Percentiles rank a stretch among this genome's conserved stretches.
Conservation (phyloP, 2,113 vertebrate genomes). For the Nerophis lumbriciformis region DNA sequence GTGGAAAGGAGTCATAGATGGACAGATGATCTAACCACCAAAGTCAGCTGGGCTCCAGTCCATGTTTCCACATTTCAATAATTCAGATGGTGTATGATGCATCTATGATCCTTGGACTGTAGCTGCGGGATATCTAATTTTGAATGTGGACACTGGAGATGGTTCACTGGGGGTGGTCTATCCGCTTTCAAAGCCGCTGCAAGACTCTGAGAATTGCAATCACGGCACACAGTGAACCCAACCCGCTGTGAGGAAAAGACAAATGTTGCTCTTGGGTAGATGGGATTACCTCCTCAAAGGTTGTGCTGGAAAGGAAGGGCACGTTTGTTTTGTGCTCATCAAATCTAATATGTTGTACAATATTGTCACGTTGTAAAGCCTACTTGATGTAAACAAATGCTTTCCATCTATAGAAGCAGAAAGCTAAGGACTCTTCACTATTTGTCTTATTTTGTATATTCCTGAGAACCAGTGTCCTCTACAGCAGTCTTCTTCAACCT, state of each 20-base stretch:
- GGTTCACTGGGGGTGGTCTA: constrained; percentile 29
- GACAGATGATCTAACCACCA: constrained; percentile 28
- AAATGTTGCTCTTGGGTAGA: constrained; percentile 33
- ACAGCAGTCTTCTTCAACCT: too few species aligned
- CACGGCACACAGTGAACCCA: constrained; percentile 29
- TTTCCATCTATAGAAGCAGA: too few species aligned
- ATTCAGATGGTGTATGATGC: constrained; percentile 43
- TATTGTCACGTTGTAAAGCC: background rate
- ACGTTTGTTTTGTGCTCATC: too few species aligned
- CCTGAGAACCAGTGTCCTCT: too few species aligned
- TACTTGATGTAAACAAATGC: too few species aligned
- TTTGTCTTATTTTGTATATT: too few species aligned
- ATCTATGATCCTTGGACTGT: constrained; percentile 33
- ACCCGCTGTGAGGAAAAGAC: constrained; percentile 17
- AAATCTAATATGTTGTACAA: background rate
- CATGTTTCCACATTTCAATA: constrained; percentile 71
- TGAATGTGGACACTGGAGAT: constrained; percentile 47
- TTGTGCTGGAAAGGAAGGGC: background rate
- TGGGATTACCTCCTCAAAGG: background rate
- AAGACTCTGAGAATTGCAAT: constrained; percentile 45
- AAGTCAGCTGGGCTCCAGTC: constrained; percentile 36
- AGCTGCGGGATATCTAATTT: constrained; percentile 55
- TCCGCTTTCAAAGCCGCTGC: constrained; percentile 35
- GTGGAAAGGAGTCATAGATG: constrained; percentile 28
- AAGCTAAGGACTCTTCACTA: too few species aligned